Conservation (phyloP, 2,797 vertebrate species). For the Nothura maculosa region DNA sequence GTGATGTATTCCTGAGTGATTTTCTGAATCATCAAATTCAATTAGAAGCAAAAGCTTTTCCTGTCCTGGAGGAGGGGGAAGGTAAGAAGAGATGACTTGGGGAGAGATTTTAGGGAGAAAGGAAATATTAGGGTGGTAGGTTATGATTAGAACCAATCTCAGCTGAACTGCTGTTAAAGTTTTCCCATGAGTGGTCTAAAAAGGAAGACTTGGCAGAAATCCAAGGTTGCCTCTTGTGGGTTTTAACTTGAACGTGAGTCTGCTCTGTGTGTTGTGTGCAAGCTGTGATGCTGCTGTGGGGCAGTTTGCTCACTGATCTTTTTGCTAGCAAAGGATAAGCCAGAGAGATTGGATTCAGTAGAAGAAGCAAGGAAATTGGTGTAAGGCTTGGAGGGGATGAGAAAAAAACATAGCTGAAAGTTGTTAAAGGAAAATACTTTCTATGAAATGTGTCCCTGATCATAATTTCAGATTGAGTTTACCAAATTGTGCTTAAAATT, state of each 20-base stretch:
- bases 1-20: background rate
- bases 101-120: background rate
- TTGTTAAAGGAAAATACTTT: background rate
- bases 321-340: background rate
- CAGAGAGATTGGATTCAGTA: background rate
- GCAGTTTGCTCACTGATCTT: background rate
- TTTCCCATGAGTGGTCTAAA: background rate
- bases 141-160: background rate
- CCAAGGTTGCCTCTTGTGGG: background rate
- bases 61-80: background rate
- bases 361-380: background rate
- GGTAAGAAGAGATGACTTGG: background rate
- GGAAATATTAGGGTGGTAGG: background rate
- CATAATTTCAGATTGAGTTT: background rate
- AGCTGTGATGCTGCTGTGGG: background rate
- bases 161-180: background rate
- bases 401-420: background rate
- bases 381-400: background rate
- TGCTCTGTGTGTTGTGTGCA: background rate
- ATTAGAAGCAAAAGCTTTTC: background rate
- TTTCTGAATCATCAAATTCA: background rate
- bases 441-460: background rate
- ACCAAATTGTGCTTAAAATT: background rate
- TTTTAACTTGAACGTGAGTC: background rate
- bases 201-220: background rate